Evolutionary conservation across 2,113 vertebrate genomes (phyloP).

Genomic region (Tetrax tetrax): DNA sequence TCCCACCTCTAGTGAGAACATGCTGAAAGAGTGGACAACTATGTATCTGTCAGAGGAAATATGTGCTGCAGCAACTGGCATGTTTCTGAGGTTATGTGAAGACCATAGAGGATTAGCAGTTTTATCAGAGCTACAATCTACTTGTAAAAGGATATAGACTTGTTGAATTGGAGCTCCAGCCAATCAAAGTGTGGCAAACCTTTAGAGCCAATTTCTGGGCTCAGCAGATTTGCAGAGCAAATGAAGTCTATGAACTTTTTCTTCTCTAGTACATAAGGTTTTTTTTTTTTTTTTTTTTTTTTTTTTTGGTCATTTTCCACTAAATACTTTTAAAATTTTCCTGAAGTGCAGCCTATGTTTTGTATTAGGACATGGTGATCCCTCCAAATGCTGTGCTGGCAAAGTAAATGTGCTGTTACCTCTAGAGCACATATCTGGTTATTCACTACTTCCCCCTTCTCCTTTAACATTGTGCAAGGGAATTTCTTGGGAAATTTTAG

Average conservation of each 20-base stretch:
- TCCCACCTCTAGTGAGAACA: background rate
- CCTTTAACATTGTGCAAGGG: background rate
- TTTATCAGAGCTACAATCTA: background rate
- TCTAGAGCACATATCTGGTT: background rate
- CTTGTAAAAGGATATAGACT: background rate
- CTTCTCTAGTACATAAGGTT: background rate
- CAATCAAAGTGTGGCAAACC: background rate
- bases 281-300: background rate
- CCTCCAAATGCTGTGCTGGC: background rate
- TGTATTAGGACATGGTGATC: background rate
- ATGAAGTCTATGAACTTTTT: background rate
- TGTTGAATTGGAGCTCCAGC: background rate
- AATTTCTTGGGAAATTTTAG: background rate
- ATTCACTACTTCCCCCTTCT: background rate
- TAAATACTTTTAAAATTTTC: background rate
- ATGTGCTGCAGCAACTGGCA: background rate
- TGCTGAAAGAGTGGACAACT: background rate
- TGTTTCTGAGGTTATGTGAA: background rate
- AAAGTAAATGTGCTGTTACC: background rate
- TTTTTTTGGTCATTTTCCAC: background rate
- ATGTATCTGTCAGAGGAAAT: background rate
- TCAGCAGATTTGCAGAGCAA: background rate
- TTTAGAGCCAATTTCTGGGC: background rate
- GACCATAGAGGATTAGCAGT: background rate
- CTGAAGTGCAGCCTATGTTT: background rate